A percentile compares a stretch with the other conserved stretches of the same genome.
phyloP scores from a whole-genome alignment of 1,140 invertebrate genomes.

The Nymphalis io region DNA sequence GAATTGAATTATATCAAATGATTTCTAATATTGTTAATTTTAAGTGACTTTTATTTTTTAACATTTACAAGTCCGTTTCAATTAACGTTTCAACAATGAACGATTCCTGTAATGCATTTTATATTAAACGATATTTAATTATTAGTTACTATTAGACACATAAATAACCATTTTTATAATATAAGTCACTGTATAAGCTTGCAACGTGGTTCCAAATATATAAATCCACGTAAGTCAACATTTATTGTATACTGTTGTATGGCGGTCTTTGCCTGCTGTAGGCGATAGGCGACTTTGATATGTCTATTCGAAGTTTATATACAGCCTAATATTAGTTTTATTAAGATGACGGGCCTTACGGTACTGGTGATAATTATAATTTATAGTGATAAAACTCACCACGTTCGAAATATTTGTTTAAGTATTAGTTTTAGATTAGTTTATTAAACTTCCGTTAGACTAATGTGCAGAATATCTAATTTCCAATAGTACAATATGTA shows the following conservation, averaged over 20 bases:
- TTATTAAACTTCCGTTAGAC: background rate
- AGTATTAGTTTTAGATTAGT: constrained; percentile 46
- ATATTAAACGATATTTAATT: constrained; percentile 31
- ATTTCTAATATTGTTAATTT: constrained; percentile 5
- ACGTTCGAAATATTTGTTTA: constrained; percentile 61
- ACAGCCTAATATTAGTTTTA: constrained; percentile 39
- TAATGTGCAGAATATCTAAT: background rate
- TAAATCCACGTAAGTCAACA: constrained; percentile 24
- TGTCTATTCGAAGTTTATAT: constrained; percentile 42
- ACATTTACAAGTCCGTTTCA: constrained; percentile 11
- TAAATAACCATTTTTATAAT: constrained; percentile 16
- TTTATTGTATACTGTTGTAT: constrained; percentile 21
- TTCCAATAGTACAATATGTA: too few relatives aligned
- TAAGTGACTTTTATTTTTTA: constrained; percentile 17
- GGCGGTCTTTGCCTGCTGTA: constrained; percentile 26
- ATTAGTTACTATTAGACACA: constrained; percentile 20
- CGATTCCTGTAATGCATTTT: constrained; percentile 41
- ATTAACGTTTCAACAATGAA: constrained; percentile 20
- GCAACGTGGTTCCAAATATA: constrained; percentile 21
- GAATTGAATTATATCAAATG: background rate
- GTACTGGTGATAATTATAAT: constrained; percentile 37
- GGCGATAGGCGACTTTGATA: constrained; percentile 34
- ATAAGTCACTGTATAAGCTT: constrained; percentile 20
- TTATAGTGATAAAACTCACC: constrained; percentile 72
- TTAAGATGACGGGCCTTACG: constrained; percentile 49